Evolutionary conservation across 2,888 invertebrate genomes (phyloP), one percentile per base, ranked within the genome.

Genomic region (Tetragonula carbonaria): DNA sequence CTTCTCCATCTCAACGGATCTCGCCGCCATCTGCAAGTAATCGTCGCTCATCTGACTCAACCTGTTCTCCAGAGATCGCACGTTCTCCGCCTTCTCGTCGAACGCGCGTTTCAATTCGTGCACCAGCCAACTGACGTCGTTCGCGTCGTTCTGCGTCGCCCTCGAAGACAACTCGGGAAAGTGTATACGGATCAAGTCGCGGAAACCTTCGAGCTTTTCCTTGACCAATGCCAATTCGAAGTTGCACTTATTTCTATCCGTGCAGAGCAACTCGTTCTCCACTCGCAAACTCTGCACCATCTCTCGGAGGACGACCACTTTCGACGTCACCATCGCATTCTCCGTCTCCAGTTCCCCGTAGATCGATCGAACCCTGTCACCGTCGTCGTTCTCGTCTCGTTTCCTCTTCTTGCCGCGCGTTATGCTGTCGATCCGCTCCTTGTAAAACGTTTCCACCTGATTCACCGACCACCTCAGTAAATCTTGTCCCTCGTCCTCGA

Each of bases 381-480:
- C 59, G 16, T 79, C 82, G 66, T 92, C 90, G 0, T 80, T 78
- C 51, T 91, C 91, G 5, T 72, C 80, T 70, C 86, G 87, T 71
- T 87, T 91, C 4, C 91, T 85, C 70, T 93, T 93, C 21, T 89
- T 89, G 53, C 80, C 87, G 23, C 79, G 86, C 50, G 85, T 77
- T 2, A 88, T 50, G 50, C 84, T 90, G 33, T 89, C 86, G 28
- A 93, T 84, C 59, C 90, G 87, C n/a, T 92, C 90, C 50, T 92
- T 91, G 71, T 91, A 93, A 80, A 90, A 92, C 53, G 79, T 87
- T 78, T 94, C 89, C 0, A 93, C 87, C 71, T 90, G 88, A 4
- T 86, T 82, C 4, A 92, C 88, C 4, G 93, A 93, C 88, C 90
- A 90, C 68, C 92, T 88, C 4, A 93, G 50, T n/a, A 92, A 80